These are phyloP conservation scores for Dusona sp. DNA, from an alignment of 2,888 invertebrate genomes.

Conservation along the genomic window DNA sequence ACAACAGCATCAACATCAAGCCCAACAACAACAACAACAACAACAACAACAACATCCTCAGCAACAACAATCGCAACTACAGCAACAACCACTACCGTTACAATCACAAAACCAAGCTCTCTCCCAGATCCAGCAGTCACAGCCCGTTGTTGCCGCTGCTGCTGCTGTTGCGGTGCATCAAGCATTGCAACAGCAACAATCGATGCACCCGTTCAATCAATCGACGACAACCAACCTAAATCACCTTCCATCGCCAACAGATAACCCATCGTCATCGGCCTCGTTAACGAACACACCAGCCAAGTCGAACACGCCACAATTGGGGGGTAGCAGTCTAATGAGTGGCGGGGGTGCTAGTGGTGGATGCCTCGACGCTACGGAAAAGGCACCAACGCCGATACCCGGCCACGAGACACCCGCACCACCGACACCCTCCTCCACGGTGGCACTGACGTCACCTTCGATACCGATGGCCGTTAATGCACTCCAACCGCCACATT, in stretches of 20 bases:
- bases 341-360: slow-evolving; percentile 69
- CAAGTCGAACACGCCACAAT: slow-evolving; percentile 80
- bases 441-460: slow-evolving; percentile 82
- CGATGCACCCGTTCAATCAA: slow-evolving; percentile 77
- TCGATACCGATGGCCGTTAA: slow-evolving; percentile 71
- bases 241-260: slow-evolving; percentile 86
- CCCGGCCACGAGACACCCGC: slow-evolving; percentile 86
- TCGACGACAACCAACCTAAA: slow-evolving; percentile 85
- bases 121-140: slow-evolving; percentile 85
- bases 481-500: slow-evolving; percentile 77
- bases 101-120: slow-evolving; percentile 86
- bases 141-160: slow-evolving; percentile 72
- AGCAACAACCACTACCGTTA: slow-evolving; percentile 72
- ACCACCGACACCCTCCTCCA: slow-evolving; percentile 84
- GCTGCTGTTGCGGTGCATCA: slow-evolving; percentile 56
- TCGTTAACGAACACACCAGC: slow-evolving; percentile 77
- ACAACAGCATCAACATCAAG: slow-evolving; percentile 84
- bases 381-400: slow-evolving; percentile 85
- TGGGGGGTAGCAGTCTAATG: slow-evolving; percentile 62
- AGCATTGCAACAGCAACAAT: slow-evolving; percentile 83
- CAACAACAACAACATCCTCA: slow-evolving; percentile 79
- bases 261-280: slow-evolving; percentile 83
- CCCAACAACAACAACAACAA: slow-evolving; percentile 83
- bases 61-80: slow-evolving; percentile 81
- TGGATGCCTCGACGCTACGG: slow-evolving; percentile 74